Percentiles rank a stretch among this genome's conserved stretches.
Conservation (phyloP, 2,888 invertebrate genomes). For the Pterostichus madidus region DNA sequence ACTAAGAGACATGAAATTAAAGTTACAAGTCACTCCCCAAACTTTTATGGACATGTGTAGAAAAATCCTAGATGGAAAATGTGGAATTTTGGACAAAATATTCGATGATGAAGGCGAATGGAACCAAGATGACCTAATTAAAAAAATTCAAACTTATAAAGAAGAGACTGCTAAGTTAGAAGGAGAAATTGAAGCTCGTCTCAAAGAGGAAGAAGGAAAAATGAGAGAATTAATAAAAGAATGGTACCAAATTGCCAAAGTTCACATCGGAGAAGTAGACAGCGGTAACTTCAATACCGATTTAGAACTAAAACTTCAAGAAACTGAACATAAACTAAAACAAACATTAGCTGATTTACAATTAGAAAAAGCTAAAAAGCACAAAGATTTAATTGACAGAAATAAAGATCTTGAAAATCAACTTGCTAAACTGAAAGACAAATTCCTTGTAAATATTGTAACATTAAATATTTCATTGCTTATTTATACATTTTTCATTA, state of each 20-base stretch:
- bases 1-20: constrained; percentile 42
- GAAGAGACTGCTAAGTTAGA: constrained; percentile 9
- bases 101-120: constrained; percentile 61
- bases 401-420: constrained; percentile 40
- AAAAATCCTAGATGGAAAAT: constrained; percentile 51
- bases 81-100: constrained; percentile 46
- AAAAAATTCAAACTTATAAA: constrained; percentile 54
- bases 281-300: background rate
- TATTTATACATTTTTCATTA: background rate
- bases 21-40: constrained; percentile 5
- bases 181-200: constrained; percentile 31
- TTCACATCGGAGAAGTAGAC: background rate
- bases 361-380: constrained; percentile 55
- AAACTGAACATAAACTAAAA: constrained; percentile 51
- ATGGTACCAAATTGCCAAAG: constrained; percentile 20
- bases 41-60: constrained; percentile 46
- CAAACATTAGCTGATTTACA: constrained; percentile 48
- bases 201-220: constrained; percentile 53
- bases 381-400: constrained; percentile 49
- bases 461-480: constrained; percentile 11
- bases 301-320: constrained; percentile 55
- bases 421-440: constrained; percentile 48
- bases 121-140: constrained; percentile 54
- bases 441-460: constrained; percentile 33
- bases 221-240: constrained; percentile 42